A percentile compares a stretch with the other conserved stretches of the same genome.
These are phyloP conservation scores for Coilia nasus DNA, from an alignment of 2,797 vertebrate species.

Conservation along the genomic window DNA sequence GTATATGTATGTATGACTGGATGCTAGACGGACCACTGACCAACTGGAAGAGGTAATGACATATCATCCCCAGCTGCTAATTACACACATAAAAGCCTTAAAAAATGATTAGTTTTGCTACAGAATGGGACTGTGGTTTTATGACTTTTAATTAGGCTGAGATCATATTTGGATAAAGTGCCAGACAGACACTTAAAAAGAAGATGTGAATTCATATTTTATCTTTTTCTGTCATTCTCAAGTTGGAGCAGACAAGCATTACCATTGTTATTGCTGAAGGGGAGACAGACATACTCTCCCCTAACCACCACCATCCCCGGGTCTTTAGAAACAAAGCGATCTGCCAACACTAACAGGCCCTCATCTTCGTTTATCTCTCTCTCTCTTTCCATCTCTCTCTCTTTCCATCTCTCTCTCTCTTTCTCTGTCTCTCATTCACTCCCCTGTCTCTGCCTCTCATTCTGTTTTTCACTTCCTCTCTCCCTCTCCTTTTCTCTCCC, in stretches of 20 bases:
- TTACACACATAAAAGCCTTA: neutral
- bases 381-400: neutral
- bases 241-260: neutral
- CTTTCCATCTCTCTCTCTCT: no score
- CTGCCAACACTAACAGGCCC: neutral
- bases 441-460: no score
- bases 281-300: neutral
- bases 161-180: no score
- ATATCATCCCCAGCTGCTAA: neutral
- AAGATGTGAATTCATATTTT: no score
- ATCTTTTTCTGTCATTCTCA: neutral
- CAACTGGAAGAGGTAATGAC: neutral
- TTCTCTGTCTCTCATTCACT: no score
- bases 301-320: neutral
- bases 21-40: neutral
- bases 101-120: neutral
- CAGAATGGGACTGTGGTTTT: neutral
- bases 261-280: neutral
- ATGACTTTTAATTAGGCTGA: no score
- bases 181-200: no score
- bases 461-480: no score
- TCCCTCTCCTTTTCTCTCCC: no score
- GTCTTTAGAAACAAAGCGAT: neutral
- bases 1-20: neutral
- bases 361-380: neutral